Conservation (phyloP, 2,888 invertebrate species). For the Drosophila austrosaltans region DNA sequence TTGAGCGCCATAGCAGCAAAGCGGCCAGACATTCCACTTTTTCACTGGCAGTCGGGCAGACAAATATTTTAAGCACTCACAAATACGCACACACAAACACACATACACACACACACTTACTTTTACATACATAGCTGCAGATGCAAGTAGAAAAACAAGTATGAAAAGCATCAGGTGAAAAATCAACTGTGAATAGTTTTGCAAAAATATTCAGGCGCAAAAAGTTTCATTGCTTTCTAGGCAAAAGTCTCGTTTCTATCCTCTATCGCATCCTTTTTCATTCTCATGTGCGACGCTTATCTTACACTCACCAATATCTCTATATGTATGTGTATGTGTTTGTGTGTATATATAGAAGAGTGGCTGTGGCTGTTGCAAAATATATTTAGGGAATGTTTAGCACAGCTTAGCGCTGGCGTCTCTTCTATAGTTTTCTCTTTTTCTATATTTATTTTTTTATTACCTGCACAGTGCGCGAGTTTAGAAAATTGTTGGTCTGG, state of each 20-base stretch:
- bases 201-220: constrained; percentile 76
- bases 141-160: constrained; percentile 13
- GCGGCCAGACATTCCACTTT: constrained; percentile 38
- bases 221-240: constrained; percentile 71
- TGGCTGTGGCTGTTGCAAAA: constrained; percentile 72
- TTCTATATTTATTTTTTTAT: constrained; percentile 39
- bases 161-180: constrained; percentile 78
- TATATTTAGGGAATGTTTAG: constrained; percentile 78
- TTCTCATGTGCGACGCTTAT: constrained; percentile 63
- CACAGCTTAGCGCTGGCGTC: constrained; percentile 67
- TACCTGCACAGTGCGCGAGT: constrained; percentile 61
- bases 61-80: constrained; percentile 74
- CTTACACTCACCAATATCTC: constrained; percentile 36
- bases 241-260: constrained; percentile 32
- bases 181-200: constrained; percentile 80
- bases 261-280: constrained; percentile 26
- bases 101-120: constrained; percentile 22
- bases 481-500: constrained; percentile 72
- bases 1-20: constrained; percentile 43
- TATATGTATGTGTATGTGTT: constrained; percentile 4
- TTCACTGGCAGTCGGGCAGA: constrained; percentile 48
- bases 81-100: constrained; percentile 35
- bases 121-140: constrained; percentile 11
- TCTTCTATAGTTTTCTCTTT: constrained; percentile 7
- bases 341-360: constrained; percentile 41